Conservation (phyloP, 23 tunicate species). For the Ciona savignyi region DNA sequence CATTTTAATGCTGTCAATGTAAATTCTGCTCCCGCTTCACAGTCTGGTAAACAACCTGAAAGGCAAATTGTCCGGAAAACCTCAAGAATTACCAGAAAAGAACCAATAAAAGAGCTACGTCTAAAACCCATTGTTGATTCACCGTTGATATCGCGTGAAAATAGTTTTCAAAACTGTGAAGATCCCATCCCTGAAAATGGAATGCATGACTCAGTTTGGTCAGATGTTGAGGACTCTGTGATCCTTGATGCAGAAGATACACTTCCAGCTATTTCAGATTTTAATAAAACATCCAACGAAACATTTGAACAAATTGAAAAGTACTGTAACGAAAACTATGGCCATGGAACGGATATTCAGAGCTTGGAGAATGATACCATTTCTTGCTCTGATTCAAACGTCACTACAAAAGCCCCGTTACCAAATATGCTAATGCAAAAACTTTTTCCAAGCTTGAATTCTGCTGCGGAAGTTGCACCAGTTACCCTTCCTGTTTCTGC, state of each 20-base stretch:
- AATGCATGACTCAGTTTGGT: constrained; percentile 33
- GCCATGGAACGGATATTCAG: constrained; percentile 11
- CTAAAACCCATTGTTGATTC: neutral
- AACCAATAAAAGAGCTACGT: neutral
- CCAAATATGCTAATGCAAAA: constrained; percentile 78
- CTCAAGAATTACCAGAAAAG: neutral
- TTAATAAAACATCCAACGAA: constrained; percentile 59
- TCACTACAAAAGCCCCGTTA: constrained; percentile 13
- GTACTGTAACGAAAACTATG: constrained; percentile 52
- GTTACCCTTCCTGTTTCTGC: neutral
- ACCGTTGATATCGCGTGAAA: neutral
- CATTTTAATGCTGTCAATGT: neutral
- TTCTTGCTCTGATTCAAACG: neutral
- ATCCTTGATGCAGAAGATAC: constrained; percentile 8
- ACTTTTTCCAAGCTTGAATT: constrained; percentile 59
- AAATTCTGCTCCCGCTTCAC: neutral
- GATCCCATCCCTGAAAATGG: neutral
- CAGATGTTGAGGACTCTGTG: constrained; percentile 50
- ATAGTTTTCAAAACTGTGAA: neutral
- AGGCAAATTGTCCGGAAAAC: constrained; percentile 3
- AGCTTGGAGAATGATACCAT: constrained; percentile 5
- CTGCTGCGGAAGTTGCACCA: neutral
- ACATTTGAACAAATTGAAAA: constrained; percentile 81
- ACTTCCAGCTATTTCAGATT: constrained; percentile 5
- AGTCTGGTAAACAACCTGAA: neutral